These are phyloP conservation scores for Brachyhypopomus gauderio DNA, from an alignment of 2,113 vertebrate genomes.

Conservation along the genomic window DNA sequence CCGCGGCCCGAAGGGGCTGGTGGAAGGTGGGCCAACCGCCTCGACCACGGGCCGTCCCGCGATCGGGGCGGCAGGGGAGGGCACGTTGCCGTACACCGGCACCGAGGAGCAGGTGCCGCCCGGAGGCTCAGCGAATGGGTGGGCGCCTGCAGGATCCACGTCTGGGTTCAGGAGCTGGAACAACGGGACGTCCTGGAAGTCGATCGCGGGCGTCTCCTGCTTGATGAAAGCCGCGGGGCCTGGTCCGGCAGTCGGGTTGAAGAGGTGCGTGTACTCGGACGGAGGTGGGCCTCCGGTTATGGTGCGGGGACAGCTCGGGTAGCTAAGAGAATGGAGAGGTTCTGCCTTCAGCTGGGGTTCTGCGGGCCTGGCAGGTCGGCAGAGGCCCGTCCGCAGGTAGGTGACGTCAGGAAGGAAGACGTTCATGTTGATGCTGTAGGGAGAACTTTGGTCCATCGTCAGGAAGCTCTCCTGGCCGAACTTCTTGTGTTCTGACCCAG, in stretches of 20 bases:
- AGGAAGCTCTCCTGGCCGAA: conserved; percentile 83
- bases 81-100: conserved; percentile 78
- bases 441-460: conserved; percentile 83
- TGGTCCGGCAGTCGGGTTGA: conserved; percentile 75
- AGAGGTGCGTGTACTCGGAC: conserved; percentile 87
- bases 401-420: conserved; percentile 89
- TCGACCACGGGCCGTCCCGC: conserved; percentile 77
- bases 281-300: conserved; percentile 66
- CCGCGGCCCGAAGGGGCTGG: conserved; percentile 72
- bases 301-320: conserved; percentile 78
- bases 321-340: conserved; percentile 81
- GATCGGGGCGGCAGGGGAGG: conserved; percentile 75
- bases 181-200: conserved; percentile 88
- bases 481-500: conserved; percentile 81
- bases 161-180: conserved; percentile 93
- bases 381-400: conserved; percentile 88
- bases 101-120: conserved; percentile 75
- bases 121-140: conserved; percentile 81
- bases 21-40: conserved; percentile 75
- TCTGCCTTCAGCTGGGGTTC: conserved; percentile 88
- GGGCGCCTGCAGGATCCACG: conserved; percentile 82
- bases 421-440: conserved; percentile 96
- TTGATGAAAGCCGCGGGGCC: conserved; percentile 87
- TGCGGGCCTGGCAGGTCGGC: conserved; percentile 81
- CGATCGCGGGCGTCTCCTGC: conserved; percentile 87